Percentiles rank a stretch among this genome's conserved stretches.
phyloP scores from a whole-genome alignment of 2,797 vertebrate species.

The Benthosema pterotum region DNA sequence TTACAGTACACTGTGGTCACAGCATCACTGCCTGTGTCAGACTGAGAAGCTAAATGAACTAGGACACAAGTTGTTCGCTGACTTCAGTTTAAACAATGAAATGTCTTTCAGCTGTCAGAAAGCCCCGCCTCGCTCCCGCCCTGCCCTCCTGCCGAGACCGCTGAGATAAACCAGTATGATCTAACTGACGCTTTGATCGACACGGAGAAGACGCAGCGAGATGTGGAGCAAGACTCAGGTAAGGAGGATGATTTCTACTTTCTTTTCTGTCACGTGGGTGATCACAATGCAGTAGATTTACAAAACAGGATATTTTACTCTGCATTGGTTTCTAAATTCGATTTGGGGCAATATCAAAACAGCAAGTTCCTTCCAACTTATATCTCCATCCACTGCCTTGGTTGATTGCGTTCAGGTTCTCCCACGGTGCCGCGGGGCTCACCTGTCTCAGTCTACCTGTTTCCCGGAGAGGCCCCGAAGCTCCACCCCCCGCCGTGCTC shows the following conservation, averaged over 20 bases:
- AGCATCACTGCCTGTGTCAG: too few species aligned
- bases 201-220: constrained; percentile 82
- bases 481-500: constrained; percentile 39
- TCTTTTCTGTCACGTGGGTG: neutral
- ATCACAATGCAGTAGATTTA: neutral
- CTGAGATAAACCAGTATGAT: constrained; percentile 93
- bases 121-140: constrained; percentile 80
- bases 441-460: constrained; percentile 89
- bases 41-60: too few species aligned
- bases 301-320: too few species aligned
- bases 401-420: constrained; percentile 54
- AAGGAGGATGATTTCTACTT: neutral
- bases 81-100: too few species aligned
- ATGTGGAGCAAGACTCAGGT: constrained; percentile 73
- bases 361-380: too few species aligned
- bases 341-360: too few species aligned
- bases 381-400: constrained; percentile 1
- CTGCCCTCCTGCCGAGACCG: constrained; percentile 87
- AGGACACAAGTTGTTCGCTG: too few species aligned
- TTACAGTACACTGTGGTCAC: too few species aligned
- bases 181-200: constrained; percentile 91
- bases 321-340: too few species aligned
- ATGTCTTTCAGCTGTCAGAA: constrained; percentile 77
- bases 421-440: constrained; percentile 80
- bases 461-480: constrained; percentile 85